Evolutionary conservation across 2,888 invertebrate species (phyloP).

Genomic region (Oscheius sp.): DNA sequence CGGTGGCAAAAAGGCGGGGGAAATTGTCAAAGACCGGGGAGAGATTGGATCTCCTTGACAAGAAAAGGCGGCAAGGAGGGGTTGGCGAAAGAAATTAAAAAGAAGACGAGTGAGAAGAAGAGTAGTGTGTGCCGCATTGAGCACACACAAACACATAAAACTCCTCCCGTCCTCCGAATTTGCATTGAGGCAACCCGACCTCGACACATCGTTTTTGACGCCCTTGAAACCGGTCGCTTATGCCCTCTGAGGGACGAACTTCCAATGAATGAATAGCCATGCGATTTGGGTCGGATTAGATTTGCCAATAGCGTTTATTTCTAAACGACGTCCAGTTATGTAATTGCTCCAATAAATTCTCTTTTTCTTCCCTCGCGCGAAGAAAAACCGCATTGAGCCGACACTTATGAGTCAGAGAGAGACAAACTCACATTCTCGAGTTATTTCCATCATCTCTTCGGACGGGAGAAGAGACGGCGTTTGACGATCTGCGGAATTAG

Average conservation of each 20-base stretch:
- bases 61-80: neutral
- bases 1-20: neutral
- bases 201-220: slow-evolving; percentile 20
- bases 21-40: neutral
- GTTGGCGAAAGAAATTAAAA: neutral
- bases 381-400: neutral
- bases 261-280: neutral
- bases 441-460: slow-evolving; percentile 28
- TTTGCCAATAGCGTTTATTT: neutral
- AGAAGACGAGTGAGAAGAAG: neutral
- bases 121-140: neutral
- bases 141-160: neutral
- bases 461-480: slow-evolving; percentile 9
- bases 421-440: slow-evolving; percentile 24
- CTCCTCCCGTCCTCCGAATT: neutral
- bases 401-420: neutral
- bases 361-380: neutral
- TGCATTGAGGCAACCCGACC: slow-evolving; percentile 10
- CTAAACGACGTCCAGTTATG: neutral
- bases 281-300: too few relatives aligned
- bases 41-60: neutral
- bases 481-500: slow-evolving; percentile 1
- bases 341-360: neutral
- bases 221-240: slow-evolving; percentile 20
- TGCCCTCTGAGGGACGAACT: too few relatives aligned